Conservation (phyloP, 1,140 invertebrate genomes). For the Drosophila nannoptera region DNA sequence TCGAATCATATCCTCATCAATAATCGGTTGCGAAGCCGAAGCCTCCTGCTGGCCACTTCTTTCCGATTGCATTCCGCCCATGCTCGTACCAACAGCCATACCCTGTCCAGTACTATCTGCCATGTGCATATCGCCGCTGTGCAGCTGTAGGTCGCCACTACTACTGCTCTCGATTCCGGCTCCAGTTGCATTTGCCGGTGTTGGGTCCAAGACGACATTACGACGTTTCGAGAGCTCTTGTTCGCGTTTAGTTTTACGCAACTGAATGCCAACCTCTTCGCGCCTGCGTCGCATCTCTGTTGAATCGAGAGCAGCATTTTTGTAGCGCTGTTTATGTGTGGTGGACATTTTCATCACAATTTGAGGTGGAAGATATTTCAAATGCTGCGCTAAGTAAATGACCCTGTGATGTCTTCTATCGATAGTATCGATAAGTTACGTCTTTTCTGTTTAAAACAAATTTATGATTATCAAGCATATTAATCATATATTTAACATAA, state of each 20-base stretch:
- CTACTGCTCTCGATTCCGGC: slow-evolving; percentile 49
- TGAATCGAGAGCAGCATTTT: slow-evolving; percentile 95
- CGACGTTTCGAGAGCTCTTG: slow-evolving; percentile 94
- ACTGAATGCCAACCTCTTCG: slow-evolving; percentile 97
- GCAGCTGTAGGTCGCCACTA: slow-evolving; percentile 51
- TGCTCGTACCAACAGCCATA: slow-evolving; percentile 10
- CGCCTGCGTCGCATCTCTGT: slow-evolving; percentile 93
- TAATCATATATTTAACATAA: too few species aligned
- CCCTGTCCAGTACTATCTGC: slow-evolving; percentile 47
- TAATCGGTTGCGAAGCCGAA: slow-evolving; percentile 76
- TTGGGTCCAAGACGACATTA: slow-evolving; percentile 85
- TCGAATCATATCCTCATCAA: slow-evolving; percentile 89
- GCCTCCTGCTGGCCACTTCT: slow-evolving; percentile 14
- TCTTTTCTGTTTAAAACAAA: too few species aligned
- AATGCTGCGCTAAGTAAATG: neutral
- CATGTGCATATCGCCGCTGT: slow-evolving; percentile 63
- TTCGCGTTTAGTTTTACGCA: slow-evolving; percentile 97
- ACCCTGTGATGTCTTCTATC: neutral
- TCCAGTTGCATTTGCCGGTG: slow-evolving; percentile 15
- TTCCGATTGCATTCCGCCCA: slow-evolving; percentile 14
- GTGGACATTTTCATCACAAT: slow-evolving; percentile 84
- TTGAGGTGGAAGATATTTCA: neutral
- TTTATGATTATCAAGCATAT: slow-evolving; percentile 13
- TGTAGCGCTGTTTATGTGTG: slow-evolving; percentile 95
- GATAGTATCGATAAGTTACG: neutral